Evolutionary conservation across 2,888 invertebrate species (phyloP).

Genomic region (Prenolepis imparis): DNA sequence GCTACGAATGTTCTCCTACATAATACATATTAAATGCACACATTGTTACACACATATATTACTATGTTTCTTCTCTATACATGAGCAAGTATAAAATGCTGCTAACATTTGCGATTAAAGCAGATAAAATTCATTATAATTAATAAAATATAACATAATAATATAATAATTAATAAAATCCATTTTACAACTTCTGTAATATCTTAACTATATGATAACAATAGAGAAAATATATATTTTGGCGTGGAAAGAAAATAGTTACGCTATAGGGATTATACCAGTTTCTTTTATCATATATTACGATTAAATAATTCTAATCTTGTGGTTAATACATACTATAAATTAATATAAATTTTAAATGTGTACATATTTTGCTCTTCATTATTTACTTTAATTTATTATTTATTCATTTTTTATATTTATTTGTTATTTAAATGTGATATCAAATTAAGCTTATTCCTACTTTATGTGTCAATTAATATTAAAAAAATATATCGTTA

Average conservation of each 20-base stretch:
- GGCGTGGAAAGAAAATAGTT: not conserved
- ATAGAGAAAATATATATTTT: slow-evolving; percentile 13
- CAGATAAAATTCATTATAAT: no score
- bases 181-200: not conserved
- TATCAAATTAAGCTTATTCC: not conserved
- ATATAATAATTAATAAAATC: not conserved
- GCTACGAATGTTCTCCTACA: slow-evolving; percentile 22
- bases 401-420: slow-evolving; percentile 2
- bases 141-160: no score
- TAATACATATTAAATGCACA: slow-evolving; percentile 53
- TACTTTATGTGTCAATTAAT: not conserved
- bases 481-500: not conserved
- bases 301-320: not conserved
- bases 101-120: no score
- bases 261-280: not conserved
- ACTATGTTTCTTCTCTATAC: slow-evolving; percentile 5
- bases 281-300: slow-evolving; percentile 3
- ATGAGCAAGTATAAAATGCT: slow-evolving; percentile 33
- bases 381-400: not conserved
- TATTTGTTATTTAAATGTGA: not conserved
- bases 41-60: slow-evolving; percentile 34
- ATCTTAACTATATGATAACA: slow-evolving; percentile 22
- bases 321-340: slow-evolving; percentile 5
- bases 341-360: slow-evolving; percentile 1
- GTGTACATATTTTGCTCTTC: not conserved